A percentile compares a stretch with the other conserved stretches of the same genome.
Conservation (phyloP, 2,888 invertebrate species). For the Cephalotes varians region DNA sequence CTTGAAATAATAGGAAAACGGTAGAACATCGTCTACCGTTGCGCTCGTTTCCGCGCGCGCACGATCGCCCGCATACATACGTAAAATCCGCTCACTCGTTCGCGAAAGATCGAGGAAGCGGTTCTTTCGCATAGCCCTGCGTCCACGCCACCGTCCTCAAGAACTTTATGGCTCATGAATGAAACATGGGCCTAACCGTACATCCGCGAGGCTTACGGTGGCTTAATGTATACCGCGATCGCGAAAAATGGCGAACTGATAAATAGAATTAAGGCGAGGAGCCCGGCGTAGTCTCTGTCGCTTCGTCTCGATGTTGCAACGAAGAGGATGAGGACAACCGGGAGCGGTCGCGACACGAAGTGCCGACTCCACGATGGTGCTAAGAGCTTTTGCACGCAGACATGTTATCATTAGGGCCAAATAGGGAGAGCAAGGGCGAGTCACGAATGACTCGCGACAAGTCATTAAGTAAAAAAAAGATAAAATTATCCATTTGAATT, state of each 20-base stretch:
- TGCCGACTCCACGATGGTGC: slow-evolving; percentile 30
- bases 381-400: slow-evolving; percentile 41
- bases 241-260: slow-evolving; percentile 78
- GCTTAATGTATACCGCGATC: slow-evolving; percentile 78
- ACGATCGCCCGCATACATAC: slow-evolving; percentile 24
- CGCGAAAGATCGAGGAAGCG: slow-evolving; percentile 55
- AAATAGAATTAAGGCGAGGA: slow-evolving; percentile 77
- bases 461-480: slow-evolving; percentile 2
- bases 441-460: slow-evolving; percentile 39
- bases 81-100: slow-evolving; percentile 47
- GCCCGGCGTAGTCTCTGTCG: slow-evolving; percentile 51
- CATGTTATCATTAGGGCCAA: slow-evolving; percentile 21
- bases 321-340: slow-evolving; percentile 39
- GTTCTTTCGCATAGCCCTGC: slow-evolving; percentile 33
- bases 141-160: slow-evolving; percentile 63
- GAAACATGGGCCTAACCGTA: slow-evolving; percentile 82
- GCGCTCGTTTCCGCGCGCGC: slow-evolving; percentile 22
- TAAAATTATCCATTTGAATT: slow-evolving; percentile 12
- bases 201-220: slow-evolving; percentile 75
- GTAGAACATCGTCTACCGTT: slow-evolving; percentile 29
- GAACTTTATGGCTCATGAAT: slow-evolving; percentile 84
- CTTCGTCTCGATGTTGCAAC: slow-evolving; percentile 43
- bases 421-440: slow-evolving; percentile 27
- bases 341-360: slow-evolving; percentile 29
- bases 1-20: slow-evolving; percentile 46